Base-by-base conservation (phyloP, 2,888 invertebrate species). In the Nebria brevicollis region DNA sequence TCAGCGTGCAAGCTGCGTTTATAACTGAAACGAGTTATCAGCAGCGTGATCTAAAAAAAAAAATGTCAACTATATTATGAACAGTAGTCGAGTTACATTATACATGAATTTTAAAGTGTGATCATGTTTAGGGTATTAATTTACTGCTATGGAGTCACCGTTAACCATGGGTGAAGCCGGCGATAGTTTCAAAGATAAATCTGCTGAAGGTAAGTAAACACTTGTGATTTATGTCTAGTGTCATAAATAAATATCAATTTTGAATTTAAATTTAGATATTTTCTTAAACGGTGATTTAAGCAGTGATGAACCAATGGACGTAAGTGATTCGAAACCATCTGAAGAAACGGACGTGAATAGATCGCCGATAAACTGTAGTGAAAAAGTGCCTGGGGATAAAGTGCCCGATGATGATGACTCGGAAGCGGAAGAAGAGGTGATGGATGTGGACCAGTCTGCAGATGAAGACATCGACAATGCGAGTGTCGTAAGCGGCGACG, bases 381-480 rank as follows among this genome's bases (percentile, higher is more conserved):
- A 86, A 41, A 86, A 86, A 81, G 83, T 85, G 20, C 86, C 86
- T 75, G 83, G 83, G 83, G 83, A 84, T 84, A 80, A 85, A 85
- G 82, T 68, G 77, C 65, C 84, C 84, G 82, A 72, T 66, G 86
- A 87, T 54, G 86, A 20, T 20, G 70, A 85, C 54, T 84, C 86
- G 80, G 87, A 86, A 76, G 84, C 86, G 72, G 84, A 86, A 43
- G 85, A 85, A 64, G 85, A 83, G 84, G 84, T 83, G 68, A 85
- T 83, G 83, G 82, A 82, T 65, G 82, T 68, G 20, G 83, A 82
- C 72, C 82, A 85, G 84, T 82, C 85, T 74, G 84, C 81, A 13
- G 84, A 85, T 34, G 85, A 85, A 15, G 84, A 84, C 68, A 85
- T 87, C 78, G 76, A 84, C 68, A 85, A 87, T 77, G 76, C 82